Conservation (phyloP, 1,140 invertebrate species). For the Cydia splendana region DNA sequence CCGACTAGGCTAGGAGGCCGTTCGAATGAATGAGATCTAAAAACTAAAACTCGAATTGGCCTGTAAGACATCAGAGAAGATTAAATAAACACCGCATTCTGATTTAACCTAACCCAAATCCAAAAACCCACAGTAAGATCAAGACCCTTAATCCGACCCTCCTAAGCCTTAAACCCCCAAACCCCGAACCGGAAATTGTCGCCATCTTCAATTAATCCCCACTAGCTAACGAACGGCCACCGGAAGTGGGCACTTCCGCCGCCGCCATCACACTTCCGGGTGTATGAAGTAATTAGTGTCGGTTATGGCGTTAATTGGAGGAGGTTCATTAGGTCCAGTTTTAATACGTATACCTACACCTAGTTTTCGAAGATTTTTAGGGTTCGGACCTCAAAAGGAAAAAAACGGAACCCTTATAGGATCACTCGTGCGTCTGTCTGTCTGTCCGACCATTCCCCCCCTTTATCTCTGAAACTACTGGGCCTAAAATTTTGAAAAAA, state of each 20-base stretch:
- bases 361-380: too few species aligned
- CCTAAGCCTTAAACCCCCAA: neutral
- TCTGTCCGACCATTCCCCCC: too few species aligned
- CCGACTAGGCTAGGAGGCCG: too few species aligned
- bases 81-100: too few species aligned
- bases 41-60: too few species aligned
- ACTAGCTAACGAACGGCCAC: constrained; percentile 12
- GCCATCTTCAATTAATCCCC: constrained; percentile 22
- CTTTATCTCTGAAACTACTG: too few species aligned
- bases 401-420: too few species aligned
- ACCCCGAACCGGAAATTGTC: constrained; percentile 5
- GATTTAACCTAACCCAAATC: neutral
- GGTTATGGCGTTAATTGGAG: constrained; percentile 13
- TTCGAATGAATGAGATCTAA: too few species aligned
- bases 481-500: too few species aligned
- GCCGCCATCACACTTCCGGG: constrained; percentile 26
- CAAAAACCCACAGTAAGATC: neutral
- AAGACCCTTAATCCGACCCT: neutral
- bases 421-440: too few species aligned
- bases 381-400: too few species aligned
- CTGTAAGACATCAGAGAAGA: too few species aligned
- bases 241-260: constrained; percentile 16
- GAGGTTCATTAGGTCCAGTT: neutral
- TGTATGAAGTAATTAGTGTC: constrained; percentile 16
- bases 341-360: neutral